Evolutionary conservation across 1,140 invertebrate genomes (phyloP).

Genomic region (Drosophila varians): DNA sequence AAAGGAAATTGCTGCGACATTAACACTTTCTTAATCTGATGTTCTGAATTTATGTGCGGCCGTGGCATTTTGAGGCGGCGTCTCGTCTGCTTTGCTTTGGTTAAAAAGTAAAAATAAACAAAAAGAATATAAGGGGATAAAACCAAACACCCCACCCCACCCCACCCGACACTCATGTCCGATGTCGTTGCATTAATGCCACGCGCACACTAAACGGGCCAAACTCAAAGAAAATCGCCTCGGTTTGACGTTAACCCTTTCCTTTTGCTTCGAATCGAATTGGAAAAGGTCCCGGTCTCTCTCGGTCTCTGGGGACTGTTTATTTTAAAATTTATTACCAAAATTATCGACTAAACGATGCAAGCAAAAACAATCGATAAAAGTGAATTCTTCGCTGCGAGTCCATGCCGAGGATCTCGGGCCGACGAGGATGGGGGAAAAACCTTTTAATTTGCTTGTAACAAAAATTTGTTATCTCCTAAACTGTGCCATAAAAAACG

Average conservation of each 20-base stretch:
- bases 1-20: slow-evolving; percentile 82
- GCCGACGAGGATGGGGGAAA: slow-evolving; percentile 32
- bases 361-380: slow-evolving; percentile 83
- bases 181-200: slow-evolving; percentile 61
- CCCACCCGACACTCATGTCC: not conserved
- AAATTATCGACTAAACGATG: slow-evolving; percentile 83
- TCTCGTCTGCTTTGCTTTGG: slow-evolving; percentile 43
- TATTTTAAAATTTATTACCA: slow-evolving; percentile 83
- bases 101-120: not conserved
- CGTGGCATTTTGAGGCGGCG: slow-evolving; percentile 78
- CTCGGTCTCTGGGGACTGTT: slow-evolving; percentile 47
- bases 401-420: slow-evolving; percentile 15
- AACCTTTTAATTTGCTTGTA: slow-evolving; percentile 83
- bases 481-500: slow-evolving; percentile 83
- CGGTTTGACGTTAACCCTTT: not conserved
- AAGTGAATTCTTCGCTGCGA: slow-evolving; percentile 71
- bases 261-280: not conserved
- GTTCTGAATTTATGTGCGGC: slow-evolving; percentile 81
- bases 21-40: slow-evolving; percentile 82
- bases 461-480: slow-evolving; percentile 83
- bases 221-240: slow-evolving; percentile 40
- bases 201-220: slow-evolving; percentile 62
- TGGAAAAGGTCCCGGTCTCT: not conserved
- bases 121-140: not conserved
- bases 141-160: slow-evolving; percentile 14